A percentile compares a stretch with the other conserved stretches of the same genome.
phyloP scores from a whole-genome alignment of 2,888 invertebrate genomes.

The Drosophila pseudotalamancana region DNA sequence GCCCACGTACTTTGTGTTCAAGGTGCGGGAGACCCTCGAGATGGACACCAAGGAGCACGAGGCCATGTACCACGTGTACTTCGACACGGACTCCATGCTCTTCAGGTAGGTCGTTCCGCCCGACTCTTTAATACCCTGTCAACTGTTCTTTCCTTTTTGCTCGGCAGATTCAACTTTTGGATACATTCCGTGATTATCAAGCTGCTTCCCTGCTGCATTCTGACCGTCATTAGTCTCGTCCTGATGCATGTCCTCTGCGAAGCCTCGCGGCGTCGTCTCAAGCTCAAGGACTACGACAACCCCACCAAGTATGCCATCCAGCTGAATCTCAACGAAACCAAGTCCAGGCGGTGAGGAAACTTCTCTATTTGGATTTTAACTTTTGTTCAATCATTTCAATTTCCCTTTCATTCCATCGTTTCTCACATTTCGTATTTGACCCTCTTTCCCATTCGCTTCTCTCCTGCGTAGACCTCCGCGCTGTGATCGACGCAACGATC shows the following conservation, averaged over 20 bases:
- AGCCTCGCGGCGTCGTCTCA: conserved; percentile 90
- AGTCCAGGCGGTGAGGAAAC: conserved; percentile 56
- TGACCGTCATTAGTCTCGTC: conserved; percentile 88
- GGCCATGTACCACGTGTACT: conserved; percentile 81
- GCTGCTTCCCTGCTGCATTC: conserved; percentile 89
- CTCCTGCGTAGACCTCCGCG: conserved; percentile 82
- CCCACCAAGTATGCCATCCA: conserved; percentile 84
- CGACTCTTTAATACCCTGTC: neutral
- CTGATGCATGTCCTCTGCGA: conserved; percentile 89
- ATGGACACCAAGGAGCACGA: conserved; percentile 68
- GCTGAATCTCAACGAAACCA: conserved; percentile 67
- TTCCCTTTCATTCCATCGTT: neutral
- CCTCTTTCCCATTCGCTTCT: neutral
- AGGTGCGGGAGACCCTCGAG: conserved; percentile 84
- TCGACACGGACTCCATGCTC: conserved; percentile 80
- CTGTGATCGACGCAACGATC: conserved; percentile 90
- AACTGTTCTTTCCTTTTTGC: neutral
- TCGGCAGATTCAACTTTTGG: conserved; percentile 88
- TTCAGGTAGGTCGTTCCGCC: conserved; percentile 75
- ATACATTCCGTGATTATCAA: conserved; percentile 91
- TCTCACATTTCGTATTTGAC: neutral
- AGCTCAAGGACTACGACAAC: conserved; percentile 87
- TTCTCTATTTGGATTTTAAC: neutral
- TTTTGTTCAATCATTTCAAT: neutral
- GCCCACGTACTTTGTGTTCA: conserved; percentile 92